A percentile compares a stretch with the other conserved stretches of the same genome.
Conservation (phyloP, 2,113 vertebrate genomes). For the Tetrax tetrax region DNA sequence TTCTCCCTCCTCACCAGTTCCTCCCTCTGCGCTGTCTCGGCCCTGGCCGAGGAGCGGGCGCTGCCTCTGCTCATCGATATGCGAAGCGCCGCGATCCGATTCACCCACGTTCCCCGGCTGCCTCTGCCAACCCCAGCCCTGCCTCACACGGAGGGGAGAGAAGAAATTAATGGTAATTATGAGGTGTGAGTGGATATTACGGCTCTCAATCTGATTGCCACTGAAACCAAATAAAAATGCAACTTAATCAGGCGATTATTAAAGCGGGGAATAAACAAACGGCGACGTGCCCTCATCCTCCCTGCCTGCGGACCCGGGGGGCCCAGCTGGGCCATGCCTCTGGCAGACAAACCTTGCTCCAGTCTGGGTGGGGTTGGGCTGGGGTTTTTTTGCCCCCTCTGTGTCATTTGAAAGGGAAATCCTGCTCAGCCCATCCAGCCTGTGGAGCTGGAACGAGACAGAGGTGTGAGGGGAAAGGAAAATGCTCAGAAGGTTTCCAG, state of each 20-base stretch:
- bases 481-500: constrained; percentile 23
- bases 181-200: constrained; percentile 68
- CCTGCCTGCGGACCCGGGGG: neutral
- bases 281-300: neutral
- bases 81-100: neutral
- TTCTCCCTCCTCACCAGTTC: neutral
- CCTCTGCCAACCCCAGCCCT: constrained; percentile 59
- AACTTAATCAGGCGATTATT: constrained; percentile 74
- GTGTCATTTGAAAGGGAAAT: neutral
- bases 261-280: constrained; percentile 68
- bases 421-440: neutral
- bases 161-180: constrained; percentile 77
- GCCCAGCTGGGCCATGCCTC: neutral
- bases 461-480: constrained; percentile 5
- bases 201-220: constrained; percentile 71
- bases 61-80: constrained; percentile 23
- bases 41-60: neutral
- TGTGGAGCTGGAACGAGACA: neutral
- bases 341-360: neutral
- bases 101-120: neutral
- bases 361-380: neutral
- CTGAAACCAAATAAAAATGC: constrained; percentile 73
- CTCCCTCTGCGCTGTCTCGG: neutral
- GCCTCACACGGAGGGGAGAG: constrained; percentile 22
- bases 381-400: neutral